Percentiles rank a stretch among this genome's conserved stretches.
phyloP scores from a whole-genome alignment of 2,888 invertebrate species.

The Anarsia innoxiella region DNA sequence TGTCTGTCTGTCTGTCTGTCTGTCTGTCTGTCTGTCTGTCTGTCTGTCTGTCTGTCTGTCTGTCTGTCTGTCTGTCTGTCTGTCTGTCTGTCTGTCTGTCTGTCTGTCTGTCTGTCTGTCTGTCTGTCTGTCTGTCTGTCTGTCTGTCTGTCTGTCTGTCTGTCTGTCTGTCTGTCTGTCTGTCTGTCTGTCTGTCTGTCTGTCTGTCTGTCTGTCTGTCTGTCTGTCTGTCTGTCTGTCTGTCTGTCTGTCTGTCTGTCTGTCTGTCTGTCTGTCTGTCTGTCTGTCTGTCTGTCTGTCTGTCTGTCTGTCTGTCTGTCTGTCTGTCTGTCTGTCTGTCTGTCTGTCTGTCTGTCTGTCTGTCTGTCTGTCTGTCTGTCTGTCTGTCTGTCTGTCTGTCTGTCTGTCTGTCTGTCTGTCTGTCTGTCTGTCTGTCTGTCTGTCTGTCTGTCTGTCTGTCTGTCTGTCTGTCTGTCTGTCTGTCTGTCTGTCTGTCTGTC shows the following conservation, averaged over 20 bases:
- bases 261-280: conserved; percentile 2
- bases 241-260: conserved; percentile 2
- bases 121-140: conserved; percentile 2
- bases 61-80: conserved; percentile 1
- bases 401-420: conserved; percentile 2
- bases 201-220: conserved; percentile 1
- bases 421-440: conserved; percentile 2
- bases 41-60: conserved; percentile 5
- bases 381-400: conserved; percentile 2
- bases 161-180: background rate
- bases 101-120: background rate
- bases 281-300: conserved; percentile 2
- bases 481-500: conserved; percentile 2
- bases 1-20: conserved; percentile 3
- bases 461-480: conserved; percentile 2
- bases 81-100: background rate
- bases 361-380: conserved; percentile 2
- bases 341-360: conserved; percentile 2
- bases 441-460: conserved; percentile 2
- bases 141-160: background rate
- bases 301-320: conserved; percentile 2
- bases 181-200: conserved; percentile 1
- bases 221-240: conserved; percentile 2
- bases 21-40: conserved; percentile 4
- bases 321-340: conserved; percentile 2